Conservation (phyloP, 2,888 invertebrate genomes). For the Ochropleura plecta region DNA sequence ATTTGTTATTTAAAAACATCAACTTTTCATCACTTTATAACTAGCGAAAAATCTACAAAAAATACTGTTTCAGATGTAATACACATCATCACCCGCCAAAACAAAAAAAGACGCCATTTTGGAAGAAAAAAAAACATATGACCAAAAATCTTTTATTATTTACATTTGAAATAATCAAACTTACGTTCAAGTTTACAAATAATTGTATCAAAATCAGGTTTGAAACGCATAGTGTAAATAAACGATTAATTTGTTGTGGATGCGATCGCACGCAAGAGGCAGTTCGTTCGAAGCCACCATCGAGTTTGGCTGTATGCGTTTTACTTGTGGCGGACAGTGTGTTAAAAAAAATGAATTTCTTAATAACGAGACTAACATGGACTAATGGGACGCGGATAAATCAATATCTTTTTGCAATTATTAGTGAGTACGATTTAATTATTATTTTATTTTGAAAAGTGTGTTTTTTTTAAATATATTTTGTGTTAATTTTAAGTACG, state of each 20-base stretch:
- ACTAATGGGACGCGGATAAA: slow-evolving; percentile 84
- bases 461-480: slow-evolving; percentile 9
- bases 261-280: slow-evolving; percentile 47
- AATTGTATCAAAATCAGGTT: slow-evolving; percentile 55
- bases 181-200: slow-evolving; percentile 46
- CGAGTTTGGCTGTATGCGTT: slow-evolving; percentile 71
- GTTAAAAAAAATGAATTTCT: slow-evolving; percentile 80
- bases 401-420: slow-evolving; percentile 85
- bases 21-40: not conserved
- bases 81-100: not conserved
- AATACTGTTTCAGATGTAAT: not conserved
- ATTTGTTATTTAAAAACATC: not conserved
- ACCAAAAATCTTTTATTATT: slow-evolving; percentile 6
- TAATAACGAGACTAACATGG: slow-evolving; percentile 84
- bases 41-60: not conserved
- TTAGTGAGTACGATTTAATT: slow-evolving; percentile 79
- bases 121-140: slow-evolving; percentile 4
- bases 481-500: slow-evolving; percentile 5
- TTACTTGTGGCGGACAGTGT: slow-evolving; percentile 58
- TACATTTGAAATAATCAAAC: slow-evolving; percentile 27
- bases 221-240: slow-evolving; percentile 59
- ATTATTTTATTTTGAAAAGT: slow-evolving; percentile 12
- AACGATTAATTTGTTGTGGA: slow-evolving; percentile 67
- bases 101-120: slow-evolving; percentile 5
- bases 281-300: slow-evolving; percentile 75